A percentile compares a stretch with the other conserved stretches of the same genome.
These are phyloP conservation scores for Hyles lineata DNA, from an alignment of 2,888 invertebrate species.

Conservation along the genomic window DNA sequence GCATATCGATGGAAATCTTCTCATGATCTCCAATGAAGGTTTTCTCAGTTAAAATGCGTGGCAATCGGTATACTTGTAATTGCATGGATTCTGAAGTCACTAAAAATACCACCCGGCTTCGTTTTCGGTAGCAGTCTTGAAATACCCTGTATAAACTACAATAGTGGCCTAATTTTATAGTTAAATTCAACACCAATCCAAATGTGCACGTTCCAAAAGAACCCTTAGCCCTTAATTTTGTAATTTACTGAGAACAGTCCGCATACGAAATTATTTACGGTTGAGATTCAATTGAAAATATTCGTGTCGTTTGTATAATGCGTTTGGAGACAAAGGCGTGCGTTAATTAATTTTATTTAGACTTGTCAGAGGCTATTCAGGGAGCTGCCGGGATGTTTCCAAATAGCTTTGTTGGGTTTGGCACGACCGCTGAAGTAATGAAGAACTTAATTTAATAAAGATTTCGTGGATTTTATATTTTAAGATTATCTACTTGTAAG, in stretches of 20 bases:
- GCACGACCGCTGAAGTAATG: neutral
- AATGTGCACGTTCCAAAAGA: neutral
- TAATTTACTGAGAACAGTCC: conserved; percentile 8
- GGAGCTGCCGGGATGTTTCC: neutral
- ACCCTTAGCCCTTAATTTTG: conserved; percentile 10
- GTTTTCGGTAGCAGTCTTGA: no score
- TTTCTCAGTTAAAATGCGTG: no score
- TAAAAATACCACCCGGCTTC: no score
- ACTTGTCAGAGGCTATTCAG: conserved; percentile 5
- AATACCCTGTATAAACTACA: no score
- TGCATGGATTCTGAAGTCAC: no score
- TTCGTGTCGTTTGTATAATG: conserved; percentile 19
- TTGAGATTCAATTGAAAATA: conserved; percentile 22
- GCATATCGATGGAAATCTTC: no score
- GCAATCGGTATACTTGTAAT: no score
- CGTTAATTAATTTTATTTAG: conserved; percentile 23
- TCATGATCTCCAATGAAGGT: no score
- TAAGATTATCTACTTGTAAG: no score
- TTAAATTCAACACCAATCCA: neutral
- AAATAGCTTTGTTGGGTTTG: conserved; percentile 5
- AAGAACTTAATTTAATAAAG: neutral
- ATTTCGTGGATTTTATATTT: neutral
- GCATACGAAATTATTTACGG: conserved; percentile 21
- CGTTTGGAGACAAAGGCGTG: conserved; percentile 11
- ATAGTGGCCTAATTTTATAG: neutral